Conservation (phyloP, 1,140 invertebrate species). For the Eufriesea mexicana region DNA sequence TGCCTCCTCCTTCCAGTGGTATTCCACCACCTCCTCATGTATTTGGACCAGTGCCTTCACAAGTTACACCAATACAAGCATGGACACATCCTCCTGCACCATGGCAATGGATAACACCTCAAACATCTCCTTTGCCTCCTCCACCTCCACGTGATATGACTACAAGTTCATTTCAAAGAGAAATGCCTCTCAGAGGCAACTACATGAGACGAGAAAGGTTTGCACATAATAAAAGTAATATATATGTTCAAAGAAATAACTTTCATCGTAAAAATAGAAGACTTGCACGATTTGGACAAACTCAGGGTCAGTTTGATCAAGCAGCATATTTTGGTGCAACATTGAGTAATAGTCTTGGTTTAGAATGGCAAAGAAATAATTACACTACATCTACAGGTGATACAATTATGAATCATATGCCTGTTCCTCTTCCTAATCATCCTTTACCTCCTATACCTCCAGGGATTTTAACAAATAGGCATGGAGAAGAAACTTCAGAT, state of each 20-base stretch:
- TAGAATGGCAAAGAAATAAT: slow-evolving; percentile 75
- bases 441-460: slow-evolving; percentile 57
- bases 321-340: slow-evolving; percentile 75
- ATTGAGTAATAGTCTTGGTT: slow-evolving; percentile 67
- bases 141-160: slow-evolving; percentile 68
- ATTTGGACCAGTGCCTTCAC: slow-evolving; percentile 74
- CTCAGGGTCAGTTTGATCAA: slow-evolving; percentile 75
- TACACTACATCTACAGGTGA: slow-evolving; percentile 63
- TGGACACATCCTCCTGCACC: slow-evolving; percentile 75
- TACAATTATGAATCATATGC: slow-evolving; percentile 70
- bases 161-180: slow-evolving; percentile 71
- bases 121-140: slow-evolving; percentile 70
- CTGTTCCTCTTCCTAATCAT: slow-evolving; percentile 70
- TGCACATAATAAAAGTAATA: slow-evolving; percentile 75
- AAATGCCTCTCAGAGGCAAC: slow-evolving; percentile 73
- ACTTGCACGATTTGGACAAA: slow-evolving; percentile 70
- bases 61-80: slow-evolving; percentile 76
- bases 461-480: slow-evolving; percentile 53
- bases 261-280: slow-evolving; percentile 78
- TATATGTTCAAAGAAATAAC: slow-evolving; percentile 75
- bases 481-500: slow-evolving; percentile 66
- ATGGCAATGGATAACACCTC: slow-evolving; percentile 80
- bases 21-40: slow-evolving; percentile 78
- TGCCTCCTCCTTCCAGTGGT: slow-evolving; percentile 77
- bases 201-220: slow-evolving; percentile 76